These are phyloP conservation scores for Lymantria monacha DNA, from an alignment of 2,888 invertebrate genomes.

Conservation along the genomic window DNA sequence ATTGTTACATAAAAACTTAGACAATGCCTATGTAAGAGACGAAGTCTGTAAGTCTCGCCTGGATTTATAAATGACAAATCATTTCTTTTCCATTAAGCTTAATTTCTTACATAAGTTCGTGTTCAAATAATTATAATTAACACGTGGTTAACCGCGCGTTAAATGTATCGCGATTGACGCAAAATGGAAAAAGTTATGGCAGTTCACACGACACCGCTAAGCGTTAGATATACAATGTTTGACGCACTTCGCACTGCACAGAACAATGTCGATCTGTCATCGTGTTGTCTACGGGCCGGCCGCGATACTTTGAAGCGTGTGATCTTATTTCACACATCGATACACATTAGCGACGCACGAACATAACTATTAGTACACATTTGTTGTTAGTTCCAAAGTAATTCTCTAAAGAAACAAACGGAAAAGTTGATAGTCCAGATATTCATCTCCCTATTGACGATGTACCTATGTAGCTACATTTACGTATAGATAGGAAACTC, in stretches of 20 bases:
- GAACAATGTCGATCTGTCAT: conserved; percentile 32
- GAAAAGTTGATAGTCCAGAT: too few species aligned
- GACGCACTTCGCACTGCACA: conserved; percentile 55
- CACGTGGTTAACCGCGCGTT: conserved; percentile 38
- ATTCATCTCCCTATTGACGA: too few species aligned
- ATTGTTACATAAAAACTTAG: too few species aligned
- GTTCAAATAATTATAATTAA: conserved; percentile 42
- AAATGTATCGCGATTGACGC: conserved; percentile 54
- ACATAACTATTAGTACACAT: neutral
- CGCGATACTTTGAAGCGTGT: conserved; percentile 27
- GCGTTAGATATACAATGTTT: conserved; percentile 51
- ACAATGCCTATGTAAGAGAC: too few species aligned
- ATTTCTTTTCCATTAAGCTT: too few species aligned
- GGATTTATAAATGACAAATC: too few species aligned
- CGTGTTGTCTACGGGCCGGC: conserved; percentile 30
- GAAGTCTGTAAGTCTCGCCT: too few species aligned
- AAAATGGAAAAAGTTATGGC: conserved; percentile 48
- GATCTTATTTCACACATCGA: conserved; percentile 20
- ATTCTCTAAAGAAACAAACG: neutral
- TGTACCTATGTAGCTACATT: too few species aligned
- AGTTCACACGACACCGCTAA: conserved; percentile 62
- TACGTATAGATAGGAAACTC: too few species aligned
- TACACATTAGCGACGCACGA: conserved; percentile 21
- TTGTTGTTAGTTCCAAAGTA: neutral
- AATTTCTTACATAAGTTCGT: conserved; percentile 24